Evolutionary conservation across 30 jellyfish, hydroid and myxozoan genomes (phyloP), one percentile per base, ranked within the genome.

Genomic region (Cassiopea andromeda): DNA sequence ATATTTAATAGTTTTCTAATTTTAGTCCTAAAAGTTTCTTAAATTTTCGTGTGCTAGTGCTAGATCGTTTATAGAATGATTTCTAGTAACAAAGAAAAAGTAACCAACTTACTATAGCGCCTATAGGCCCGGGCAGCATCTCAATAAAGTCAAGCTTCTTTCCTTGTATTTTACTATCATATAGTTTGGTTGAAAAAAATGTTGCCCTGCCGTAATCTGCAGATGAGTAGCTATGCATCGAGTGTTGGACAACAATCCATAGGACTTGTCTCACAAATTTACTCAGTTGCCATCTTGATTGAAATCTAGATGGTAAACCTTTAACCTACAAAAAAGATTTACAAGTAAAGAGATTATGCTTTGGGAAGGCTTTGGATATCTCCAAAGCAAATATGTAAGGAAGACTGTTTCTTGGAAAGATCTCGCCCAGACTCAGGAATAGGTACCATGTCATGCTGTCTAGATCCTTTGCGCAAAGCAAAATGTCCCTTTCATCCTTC

Each of bases 181-280:
- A 85, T 0, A 85, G 81, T 54, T 85, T 85, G 18, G 93, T 73
- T 49, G 93, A 85, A 68, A 8, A 12, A 47, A 50, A 19, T 17
- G 87, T 12, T 7, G 80, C 17, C 46, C n/a, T 15, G 9, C 81
- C 87, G 47, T 72, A 85, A 16, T 72, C 93, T 47, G 82, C 82
- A 1, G 48, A 45, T 38, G 93, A 83, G 46, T 48, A 85, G 57
- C 69, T 85, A 49, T 48, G 44, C 13, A 43, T 45, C 2, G 93
- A 69, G 46, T 85, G 93, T 16, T 85, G 93, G 4, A 85, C 87
- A n/a, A 85, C 87, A 45, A 85, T 74, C 93, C 93, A 85, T 4
- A 85, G 69, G n/a, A 75, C 75, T 43, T 75, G 72, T 50, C 69
- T n/a, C 47, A 85, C 45, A n/a, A 73, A 75, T 45, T 68, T 73